Percentiles rank a stretch among this genome's conserved stretches.
Conservation (phyloP, 2,888 invertebrate genomes). For the Seira ritae region DNA sequence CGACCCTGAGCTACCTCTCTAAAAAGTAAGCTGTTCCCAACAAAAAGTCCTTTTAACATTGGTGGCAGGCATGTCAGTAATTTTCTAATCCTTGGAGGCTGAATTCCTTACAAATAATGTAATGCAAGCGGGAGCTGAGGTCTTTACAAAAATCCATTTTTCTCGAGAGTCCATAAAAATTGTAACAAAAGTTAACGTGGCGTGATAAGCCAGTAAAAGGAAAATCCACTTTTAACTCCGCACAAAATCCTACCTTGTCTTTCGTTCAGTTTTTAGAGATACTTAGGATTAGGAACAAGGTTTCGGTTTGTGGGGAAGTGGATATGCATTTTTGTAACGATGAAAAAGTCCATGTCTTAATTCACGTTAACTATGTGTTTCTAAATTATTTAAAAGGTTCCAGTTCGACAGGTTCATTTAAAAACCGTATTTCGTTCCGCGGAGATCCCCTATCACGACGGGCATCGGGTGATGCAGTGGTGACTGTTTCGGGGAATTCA, state of each 20-base stretch:
- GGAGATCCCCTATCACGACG: conserved; percentile 62
- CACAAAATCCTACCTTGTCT: no score
- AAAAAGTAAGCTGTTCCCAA: no score
- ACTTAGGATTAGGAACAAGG: no score
- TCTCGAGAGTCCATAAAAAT: no score
- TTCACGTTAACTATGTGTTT: conserved; percentile 38
- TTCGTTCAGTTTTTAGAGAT: no score
- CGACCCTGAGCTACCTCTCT: no score
- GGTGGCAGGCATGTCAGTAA: no score
- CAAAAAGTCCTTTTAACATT: no score
- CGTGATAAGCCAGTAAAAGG: conserved; percentile 24
- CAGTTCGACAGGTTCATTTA: conserved; percentile 60
- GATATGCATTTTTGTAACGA: not conserved
- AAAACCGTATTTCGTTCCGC: conserved; percentile 25
- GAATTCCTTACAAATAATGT: conserved; percentile 1
- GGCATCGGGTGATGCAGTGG: conserved; percentile 56
- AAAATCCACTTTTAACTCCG: not conserved
- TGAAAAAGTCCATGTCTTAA: not conserved
- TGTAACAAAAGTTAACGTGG: conserved; percentile 9
- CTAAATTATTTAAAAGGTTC: conserved; percentile 65
- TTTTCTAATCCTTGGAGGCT: no score
- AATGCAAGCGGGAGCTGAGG: no score
- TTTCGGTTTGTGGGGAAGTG: not conserved
- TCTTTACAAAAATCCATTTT: no score
- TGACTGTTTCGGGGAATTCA: not conserved